Evolutionary conservation across 2,113 vertebrate species (phyloP).

Genomic region (Hipposideros armiger): DNA sequence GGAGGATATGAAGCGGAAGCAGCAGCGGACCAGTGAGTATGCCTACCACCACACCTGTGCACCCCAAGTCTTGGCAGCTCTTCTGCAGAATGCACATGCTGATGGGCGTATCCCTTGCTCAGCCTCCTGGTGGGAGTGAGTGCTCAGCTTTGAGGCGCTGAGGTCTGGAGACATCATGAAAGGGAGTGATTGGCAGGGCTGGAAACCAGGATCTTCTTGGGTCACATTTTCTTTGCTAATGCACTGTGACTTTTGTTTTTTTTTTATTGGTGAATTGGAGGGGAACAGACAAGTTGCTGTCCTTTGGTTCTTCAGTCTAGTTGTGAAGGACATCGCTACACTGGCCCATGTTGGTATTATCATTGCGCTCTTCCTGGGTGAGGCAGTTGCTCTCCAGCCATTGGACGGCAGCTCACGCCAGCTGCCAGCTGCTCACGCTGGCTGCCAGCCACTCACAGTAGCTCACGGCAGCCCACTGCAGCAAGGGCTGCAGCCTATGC

Average conservation of each 20-base stretch:
- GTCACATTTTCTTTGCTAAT: not conserved
- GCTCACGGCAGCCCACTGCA: too few species aligned
- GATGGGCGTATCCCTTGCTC: not conserved
- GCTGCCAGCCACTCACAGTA: too few species aligned
- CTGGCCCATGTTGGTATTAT: too few species aligned
- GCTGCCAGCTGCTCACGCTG: too few species aligned
- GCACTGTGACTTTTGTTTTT: not conserved
- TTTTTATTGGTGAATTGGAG: too few species aligned
- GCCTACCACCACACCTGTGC: not conserved
- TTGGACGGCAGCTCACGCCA: too few species aligned
- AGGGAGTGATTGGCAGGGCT: not conserved
- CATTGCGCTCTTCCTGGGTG: too few species aligned
- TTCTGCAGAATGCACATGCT: not conserved
- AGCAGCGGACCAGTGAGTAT: constrained; percentile 96
- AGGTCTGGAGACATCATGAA: not conserved
- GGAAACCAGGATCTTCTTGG: not conserved
- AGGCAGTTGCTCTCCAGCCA: too few species aligned
- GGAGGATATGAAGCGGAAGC: constrained; percentile 97
- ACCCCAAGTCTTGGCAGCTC: not conserved
- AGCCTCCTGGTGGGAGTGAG: not conserved
- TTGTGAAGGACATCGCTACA: too few species aligned
- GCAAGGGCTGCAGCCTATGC: too few species aligned
- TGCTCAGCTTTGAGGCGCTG: not conserved
- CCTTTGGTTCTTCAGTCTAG: too few species aligned
- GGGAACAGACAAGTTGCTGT: too few species aligned